Conservation (phyloP, 2,113 vertebrate species). For the Entosphenus tridentatus region DNA sequence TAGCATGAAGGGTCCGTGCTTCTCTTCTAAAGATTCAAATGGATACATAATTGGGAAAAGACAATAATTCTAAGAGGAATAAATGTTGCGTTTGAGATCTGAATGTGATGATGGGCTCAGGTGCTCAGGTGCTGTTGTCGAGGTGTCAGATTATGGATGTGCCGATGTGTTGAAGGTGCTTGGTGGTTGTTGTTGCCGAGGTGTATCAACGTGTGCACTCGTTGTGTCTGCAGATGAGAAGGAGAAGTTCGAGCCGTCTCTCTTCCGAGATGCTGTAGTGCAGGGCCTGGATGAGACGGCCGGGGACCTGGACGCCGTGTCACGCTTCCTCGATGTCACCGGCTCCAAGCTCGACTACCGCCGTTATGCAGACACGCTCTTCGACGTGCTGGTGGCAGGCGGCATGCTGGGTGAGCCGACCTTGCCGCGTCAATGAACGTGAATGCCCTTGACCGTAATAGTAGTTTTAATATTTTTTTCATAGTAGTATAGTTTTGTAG, state of each 20-base stretch:
- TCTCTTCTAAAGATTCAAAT: no score
- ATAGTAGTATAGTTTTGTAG: no score
- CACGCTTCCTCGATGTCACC: constrained; percentile 57
- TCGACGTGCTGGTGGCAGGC: constrained; percentile 70
- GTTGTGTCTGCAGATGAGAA: constrained; percentile 53
- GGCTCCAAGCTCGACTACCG: constrained; percentile 68
- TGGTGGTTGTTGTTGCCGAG: not conserved
- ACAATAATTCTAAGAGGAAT: no score
- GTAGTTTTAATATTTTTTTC: not conserved
- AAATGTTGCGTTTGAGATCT: no score
- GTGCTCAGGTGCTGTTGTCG: no score
- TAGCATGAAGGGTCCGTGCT: no score
- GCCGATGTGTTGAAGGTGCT: not conserved
- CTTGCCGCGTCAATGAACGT: not conserved
- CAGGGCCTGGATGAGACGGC: constrained; percentile 66
- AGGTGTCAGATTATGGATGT: no score
- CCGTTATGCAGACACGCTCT: constrained; percentile 73
- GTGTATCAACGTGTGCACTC: not conserved
- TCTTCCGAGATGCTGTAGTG: constrained; percentile 67
- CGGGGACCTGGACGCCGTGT: constrained; percentile 54
- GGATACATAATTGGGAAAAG: no score
- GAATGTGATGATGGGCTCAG: no score
- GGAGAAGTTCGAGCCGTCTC: constrained; percentile 85
- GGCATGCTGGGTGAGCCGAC: constrained; percentile 56
- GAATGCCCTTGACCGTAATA: not conserved